Evolutionary conservation across 1,140 invertebrate species (phyloP).

Genomic region (Charaxes varanes): DNA sequence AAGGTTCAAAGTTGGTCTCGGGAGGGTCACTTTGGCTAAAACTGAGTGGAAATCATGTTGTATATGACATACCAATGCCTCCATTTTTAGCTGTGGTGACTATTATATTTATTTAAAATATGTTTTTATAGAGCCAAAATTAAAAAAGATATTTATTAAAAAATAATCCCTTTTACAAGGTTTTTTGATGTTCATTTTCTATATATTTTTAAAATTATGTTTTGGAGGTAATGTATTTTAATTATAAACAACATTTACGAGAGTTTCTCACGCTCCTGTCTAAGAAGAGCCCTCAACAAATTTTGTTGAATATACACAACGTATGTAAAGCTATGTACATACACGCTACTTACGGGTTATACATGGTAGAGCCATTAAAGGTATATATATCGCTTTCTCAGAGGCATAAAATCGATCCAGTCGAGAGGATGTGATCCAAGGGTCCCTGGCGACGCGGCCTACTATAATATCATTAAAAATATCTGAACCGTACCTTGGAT

Average conservation of each 20-base stretch:
- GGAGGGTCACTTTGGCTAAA: constrained; percentile 16
- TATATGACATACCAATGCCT: neutral
- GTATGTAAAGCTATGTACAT: neutral
- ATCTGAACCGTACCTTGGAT: neutral
- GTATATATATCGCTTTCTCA: neutral
- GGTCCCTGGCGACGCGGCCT: neutral
- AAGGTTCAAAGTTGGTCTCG: constrained; percentile 10
- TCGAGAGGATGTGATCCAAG: constrained; percentile 4
- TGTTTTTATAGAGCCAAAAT: too few relatives aligned
- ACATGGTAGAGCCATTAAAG: neutral
- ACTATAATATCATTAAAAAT: constrained; percentile 4
- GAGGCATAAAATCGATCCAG: constrained; percentile 5
- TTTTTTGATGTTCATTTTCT: too few relatives aligned
- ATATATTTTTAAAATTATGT: too few relatives aligned
- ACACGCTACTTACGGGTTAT: neutral
- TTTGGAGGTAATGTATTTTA: too few relatives aligned
- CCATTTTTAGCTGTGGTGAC: neutral
- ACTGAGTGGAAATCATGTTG: constrained; percentile 1
- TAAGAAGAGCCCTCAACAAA: too few relatives aligned
- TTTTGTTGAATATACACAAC: neutral
- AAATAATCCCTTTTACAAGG: too few relatives aligned
- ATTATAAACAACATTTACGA: too few relatives aligned
- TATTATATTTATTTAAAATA: too few relatives aligned
- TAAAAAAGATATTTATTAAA: too few relatives aligned
- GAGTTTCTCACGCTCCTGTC: too few relatives aligned